These are phyloP conservation scores for Clamator glandarius DNA, from an alignment of 2,797 vertebrate genomes.

Conservation along the genomic window DNA sequence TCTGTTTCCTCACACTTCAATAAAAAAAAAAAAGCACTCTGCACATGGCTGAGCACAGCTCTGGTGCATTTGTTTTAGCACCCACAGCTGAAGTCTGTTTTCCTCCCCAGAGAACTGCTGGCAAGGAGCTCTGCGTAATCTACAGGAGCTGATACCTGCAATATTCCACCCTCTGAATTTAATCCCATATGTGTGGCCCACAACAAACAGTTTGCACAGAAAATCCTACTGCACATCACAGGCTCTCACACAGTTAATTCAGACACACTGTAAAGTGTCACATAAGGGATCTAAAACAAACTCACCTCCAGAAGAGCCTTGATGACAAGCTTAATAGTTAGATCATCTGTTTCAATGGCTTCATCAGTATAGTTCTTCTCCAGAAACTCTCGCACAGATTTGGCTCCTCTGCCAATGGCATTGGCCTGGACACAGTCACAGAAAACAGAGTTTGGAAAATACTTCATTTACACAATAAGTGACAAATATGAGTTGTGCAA, in stretches of 20 bases:
- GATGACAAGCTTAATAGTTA: constrained; percentile 85
- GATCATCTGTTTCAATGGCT: constrained; percentile 84
- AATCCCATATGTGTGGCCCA: neutral
- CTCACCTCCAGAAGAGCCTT: constrained; percentile 86
- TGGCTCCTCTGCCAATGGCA: constrained; percentile 87
- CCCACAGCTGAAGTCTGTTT: neutral
- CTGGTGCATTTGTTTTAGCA: accelerated
- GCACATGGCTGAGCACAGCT: neutral
- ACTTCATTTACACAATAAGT: neutral
- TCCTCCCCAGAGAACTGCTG: neutral
- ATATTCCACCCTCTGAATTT: neutral
- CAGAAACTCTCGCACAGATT: constrained; percentile 87
- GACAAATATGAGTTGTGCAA: neutral
- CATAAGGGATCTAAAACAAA: neutral
- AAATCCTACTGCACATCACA: no score
- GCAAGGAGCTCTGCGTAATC: neutral
- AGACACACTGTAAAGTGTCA: neutral
- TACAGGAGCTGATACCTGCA: neutral
- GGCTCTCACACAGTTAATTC: neutral
- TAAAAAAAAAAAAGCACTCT: neutral
- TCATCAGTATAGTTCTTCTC: constrained; percentile 89
- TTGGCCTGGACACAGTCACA: constrained; percentile 79
- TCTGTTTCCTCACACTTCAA: neutral
- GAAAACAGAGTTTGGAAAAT: neutral
- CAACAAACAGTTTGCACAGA: neutral